These are phyloP conservation scores for Agriopis leucophaearia DNA, from an alignment of 2,888 invertebrate genomes.

Conservation along the genomic window DNA sequence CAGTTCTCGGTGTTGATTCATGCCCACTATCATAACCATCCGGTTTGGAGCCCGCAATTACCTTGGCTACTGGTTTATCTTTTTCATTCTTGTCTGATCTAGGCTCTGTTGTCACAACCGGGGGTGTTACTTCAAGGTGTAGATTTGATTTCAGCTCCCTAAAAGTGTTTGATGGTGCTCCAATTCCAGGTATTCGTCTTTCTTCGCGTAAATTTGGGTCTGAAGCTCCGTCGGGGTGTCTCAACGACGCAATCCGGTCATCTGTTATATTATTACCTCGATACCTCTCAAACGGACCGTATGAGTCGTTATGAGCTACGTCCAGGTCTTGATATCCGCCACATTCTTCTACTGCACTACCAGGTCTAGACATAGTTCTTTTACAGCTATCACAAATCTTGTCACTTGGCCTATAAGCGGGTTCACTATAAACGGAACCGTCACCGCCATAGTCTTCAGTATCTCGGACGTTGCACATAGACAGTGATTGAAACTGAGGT, in stretches of 20 bases:
- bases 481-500: slow-evolving; percentile 90
- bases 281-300: slow-evolving; percentile 89
- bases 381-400: slow-evolving; percentile 92
- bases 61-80: slow-evolving; percentile 88
- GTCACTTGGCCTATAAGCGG: slow-evolving; percentile 91
- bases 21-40: slow-evolving; percentile 95
- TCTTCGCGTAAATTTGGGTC: slow-evolving; percentile 95
- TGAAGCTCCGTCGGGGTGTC: slow-evolving; percentile 97
- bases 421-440: slow-evolving; percentile 95
- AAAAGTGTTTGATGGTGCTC: slow-evolving; percentile 88
- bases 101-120: slow-evolving; percentile 87
- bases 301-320: slow-evolving; percentile 79
- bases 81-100: slow-evolving; percentile 87
- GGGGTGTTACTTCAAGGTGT: slow-evolving; percentile 82
- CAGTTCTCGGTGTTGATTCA: slow-evolving; percentile 93
- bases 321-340: slow-evolving; percentile 86
- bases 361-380: slow-evolving; percentile 89
- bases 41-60: slow-evolving; percentile 88
- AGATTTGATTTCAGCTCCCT: slow-evolving; percentile 84
- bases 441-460: slow-evolving; percentile 89
- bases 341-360: slow-evolving; percentile 89
- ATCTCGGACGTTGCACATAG: slow-evolving; percentile 90
- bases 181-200: slow-evolving; percentile 88
- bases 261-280: slow-evolving; percentile 82
- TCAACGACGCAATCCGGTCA: slow-evolving; percentile 89